Evolutionary conservation across 2,797 vertebrate genomes (phyloP).

Genomic region (Oophaga sylvatica): DNA sequence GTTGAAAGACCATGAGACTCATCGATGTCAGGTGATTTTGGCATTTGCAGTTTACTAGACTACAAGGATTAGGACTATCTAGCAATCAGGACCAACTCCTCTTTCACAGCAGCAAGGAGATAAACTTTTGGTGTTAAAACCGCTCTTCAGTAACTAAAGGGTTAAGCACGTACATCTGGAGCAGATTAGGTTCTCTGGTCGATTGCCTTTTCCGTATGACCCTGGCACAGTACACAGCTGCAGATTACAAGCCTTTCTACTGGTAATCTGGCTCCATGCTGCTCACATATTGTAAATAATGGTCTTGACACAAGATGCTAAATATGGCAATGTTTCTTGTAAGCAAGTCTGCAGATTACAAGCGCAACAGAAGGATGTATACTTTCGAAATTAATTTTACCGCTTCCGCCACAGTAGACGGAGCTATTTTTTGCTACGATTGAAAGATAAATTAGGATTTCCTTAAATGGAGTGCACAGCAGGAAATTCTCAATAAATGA

Average conservation of each 20-base stretch:
- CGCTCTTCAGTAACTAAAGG: not conserved
- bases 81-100: not conserved
- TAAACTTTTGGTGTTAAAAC: not conserved
- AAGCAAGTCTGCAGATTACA: conserved; percentile 40
- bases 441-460: conserved; percentile 52
- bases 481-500: conserved; percentile 51
- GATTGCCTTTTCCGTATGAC: not conserved
- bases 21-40: not conserved
- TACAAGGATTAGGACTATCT: not conserved
- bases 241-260: not conserved
- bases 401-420: conserved; percentile 42
- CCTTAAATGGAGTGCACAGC: conserved; percentile 48
- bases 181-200: not conserved
- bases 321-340: conserved; percentile 48
- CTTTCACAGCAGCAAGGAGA: not conserved
- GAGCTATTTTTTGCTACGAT: conserved; percentile 43
- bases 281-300: conserved; percentile 41
- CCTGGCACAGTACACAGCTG: not conserved
- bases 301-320: conserved; percentile 49
- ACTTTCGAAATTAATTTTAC: conserved; percentile 35
- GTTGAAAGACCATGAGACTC: not conserved
- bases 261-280: conserved; percentile 30
- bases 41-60: not conserved
- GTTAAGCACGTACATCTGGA: not conserved
- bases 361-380: conserved; percentile 32